Percentiles rank a stretch among this genome's conserved stretches.
Conservation (phyloP, 2,113 vertebrate species). For the Heteronetta atricapilla region DNA sequence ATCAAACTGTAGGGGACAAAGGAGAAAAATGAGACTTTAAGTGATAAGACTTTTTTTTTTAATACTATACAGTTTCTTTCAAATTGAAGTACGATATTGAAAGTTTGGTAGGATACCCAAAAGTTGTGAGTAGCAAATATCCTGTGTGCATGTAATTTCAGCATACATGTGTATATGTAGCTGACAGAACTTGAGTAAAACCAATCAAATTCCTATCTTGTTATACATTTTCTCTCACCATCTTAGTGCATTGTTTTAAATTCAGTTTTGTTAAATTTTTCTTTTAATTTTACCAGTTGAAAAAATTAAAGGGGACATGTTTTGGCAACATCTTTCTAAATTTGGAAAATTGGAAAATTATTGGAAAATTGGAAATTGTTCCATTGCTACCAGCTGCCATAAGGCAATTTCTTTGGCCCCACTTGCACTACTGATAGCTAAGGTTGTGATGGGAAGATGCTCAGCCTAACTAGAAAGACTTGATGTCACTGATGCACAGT, state of each 20-base stretch:
- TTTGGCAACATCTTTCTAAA: background rate
- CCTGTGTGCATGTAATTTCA: background rate
- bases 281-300: background rate
- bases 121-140: background rate
- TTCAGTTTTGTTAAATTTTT: background rate
- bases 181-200: background rate
- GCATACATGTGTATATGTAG: background rate
- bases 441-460: rapidly evolving
- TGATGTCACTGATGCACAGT: rapidly evolving
- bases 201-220: background rate
- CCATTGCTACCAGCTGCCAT: background rate
- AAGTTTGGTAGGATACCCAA: background rate
- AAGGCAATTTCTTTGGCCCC: background rate
- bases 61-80: background rate
- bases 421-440: background rate
- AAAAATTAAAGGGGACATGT: background rate
- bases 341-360: too few relatives aligned
- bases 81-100: background rate
- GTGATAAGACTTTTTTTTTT: background rate
- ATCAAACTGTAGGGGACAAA: background rate
- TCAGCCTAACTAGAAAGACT: background rate
- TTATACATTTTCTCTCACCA: background rate
- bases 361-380: background rate
- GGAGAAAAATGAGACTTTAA: background rate
- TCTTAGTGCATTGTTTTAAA: background rate